Evolutionary conservation across 1,140 invertebrate species (phyloP), one percentile per base, ranked within the genome.

Genomic region (Cotesia vestalis): DNA sequence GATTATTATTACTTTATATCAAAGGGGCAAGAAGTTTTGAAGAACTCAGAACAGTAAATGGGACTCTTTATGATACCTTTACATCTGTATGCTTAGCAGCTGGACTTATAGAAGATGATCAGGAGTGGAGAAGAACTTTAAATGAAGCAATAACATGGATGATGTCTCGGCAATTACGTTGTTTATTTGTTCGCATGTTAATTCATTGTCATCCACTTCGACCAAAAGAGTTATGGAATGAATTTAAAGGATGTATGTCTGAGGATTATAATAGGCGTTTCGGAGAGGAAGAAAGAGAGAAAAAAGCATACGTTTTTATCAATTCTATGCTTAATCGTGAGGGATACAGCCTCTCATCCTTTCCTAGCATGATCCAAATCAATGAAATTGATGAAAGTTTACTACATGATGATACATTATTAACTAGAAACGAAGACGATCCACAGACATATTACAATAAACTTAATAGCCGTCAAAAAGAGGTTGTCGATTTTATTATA

Each of bases 41-140:
- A 20, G n/a, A 63, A 51, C 59, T 75, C 4, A 66, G 52, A 71
- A 75, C 66, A 17, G 66, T 75, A 2, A 51, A 75, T 66, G 73
- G 69, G 0, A 27, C 35, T 35, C 11, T 62, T 4, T 36, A 69
- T 14, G 52, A 55, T 14, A 75, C 69, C 8, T 40, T 66, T 3
- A 51, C 62, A 6, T 5, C 14, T 2, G 40, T 70, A 27, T 75
- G 66, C 59, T 64, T 75, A 51, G 36, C 70, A 55, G 68, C 68
- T 6, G 73, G 73, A 9, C 60, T 75, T n/a, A 75, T 75, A 35
- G 73, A 75, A 69, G 69, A 75, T 59, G 73, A 75, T 46, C 14
- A 69, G 6, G 72, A 73, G 62, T 73, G 66, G 66, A 40, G 17
- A 69, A 35, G 59, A 52, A 60, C 72, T 9, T 66, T 73, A 38